A percentile compares a stretch with the other conserved stretches of the same genome.
Conservation (phyloP, 2,797 vertebrate species). For the Stomatorhinus walkeri region DNA sequence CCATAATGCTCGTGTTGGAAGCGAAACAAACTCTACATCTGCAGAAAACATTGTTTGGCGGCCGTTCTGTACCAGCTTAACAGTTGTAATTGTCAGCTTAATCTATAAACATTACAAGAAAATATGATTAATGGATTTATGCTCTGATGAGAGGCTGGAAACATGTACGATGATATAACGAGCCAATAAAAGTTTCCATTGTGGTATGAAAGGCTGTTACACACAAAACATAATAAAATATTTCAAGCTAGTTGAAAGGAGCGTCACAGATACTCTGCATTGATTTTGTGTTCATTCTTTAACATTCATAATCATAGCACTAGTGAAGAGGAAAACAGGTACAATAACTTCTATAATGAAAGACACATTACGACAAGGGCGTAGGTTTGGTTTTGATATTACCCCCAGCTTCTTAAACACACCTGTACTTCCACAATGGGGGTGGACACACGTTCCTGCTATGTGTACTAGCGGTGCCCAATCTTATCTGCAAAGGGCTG, state of each 20-base stretch:
- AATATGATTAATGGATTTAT: constrained; percentile 10
- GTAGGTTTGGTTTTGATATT: not conserved
- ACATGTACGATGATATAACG: not conserved
- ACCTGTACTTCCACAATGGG: not conserved
- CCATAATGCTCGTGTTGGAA: not conserved
- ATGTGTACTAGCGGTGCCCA: not conserved
- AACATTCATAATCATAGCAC: not conserved
- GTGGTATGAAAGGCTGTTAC: not conserved
- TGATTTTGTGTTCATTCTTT: not conserved
- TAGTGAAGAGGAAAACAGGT: not conserved
- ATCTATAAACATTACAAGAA: constrained; percentile 6
- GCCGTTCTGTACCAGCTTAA: not conserved
- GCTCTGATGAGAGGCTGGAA: not conserved
- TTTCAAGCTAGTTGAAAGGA: not conserved
- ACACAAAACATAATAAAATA: not conserved
- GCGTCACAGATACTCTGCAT: not conserved
- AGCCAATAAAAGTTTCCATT: not conserved
- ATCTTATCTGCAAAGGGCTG: no score
- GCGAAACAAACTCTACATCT: not conserved
- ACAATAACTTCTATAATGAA: not conserved
- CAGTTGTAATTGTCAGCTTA: not conserved
- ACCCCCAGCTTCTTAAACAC: not conserved
- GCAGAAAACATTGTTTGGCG: not conserved
- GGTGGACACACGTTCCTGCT: not conserved
- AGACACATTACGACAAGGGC: not conserved